phyloP scores from a whole-genome alignment of 2,888 invertebrate genomes.

The Pantelozetes paolii region DNA sequence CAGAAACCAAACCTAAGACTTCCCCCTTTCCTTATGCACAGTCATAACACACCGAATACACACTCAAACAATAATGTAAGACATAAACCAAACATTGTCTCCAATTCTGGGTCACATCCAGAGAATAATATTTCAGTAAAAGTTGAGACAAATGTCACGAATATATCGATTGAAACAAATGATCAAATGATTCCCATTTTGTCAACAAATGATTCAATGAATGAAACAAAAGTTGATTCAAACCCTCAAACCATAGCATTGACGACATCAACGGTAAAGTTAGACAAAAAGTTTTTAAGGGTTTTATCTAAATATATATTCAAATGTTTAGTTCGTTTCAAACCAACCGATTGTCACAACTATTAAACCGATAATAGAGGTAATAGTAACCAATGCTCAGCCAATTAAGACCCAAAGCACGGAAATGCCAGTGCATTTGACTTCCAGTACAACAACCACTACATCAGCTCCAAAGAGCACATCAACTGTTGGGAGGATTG shows the following conservation, averaged over 20 bases:
- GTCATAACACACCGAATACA: not conserved
- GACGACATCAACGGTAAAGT: not conserved
- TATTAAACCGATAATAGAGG: not conserved
- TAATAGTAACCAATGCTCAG: too few species aligned
- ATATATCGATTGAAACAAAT: not conserved
- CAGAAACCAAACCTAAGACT: not conserved
- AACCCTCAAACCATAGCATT: not conserved
- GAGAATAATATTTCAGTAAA: not conserved
- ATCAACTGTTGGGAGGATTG: too few species aligned
- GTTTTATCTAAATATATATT: too few species aligned
- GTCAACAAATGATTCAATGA: not conserved
- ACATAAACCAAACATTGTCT: not conserved
- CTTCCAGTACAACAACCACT: not conserved
- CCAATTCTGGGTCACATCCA: not conserved
- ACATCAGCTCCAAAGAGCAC: constrained; percentile 5
- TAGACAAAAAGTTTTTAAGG: not conserved
- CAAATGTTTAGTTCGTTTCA: not conserved
- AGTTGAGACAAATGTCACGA: not conserved
- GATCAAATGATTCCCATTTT: not conserved
- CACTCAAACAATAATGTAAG: not conserved
- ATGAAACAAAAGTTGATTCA: not conserved
- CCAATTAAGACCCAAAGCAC: not conserved
- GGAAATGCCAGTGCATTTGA: not conserved
- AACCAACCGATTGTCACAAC: not conserved
- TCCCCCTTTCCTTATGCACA: constrained; percentile 16